Conservation (phyloP, 2,888 invertebrate species). For the Spialia ferax region DNA sequence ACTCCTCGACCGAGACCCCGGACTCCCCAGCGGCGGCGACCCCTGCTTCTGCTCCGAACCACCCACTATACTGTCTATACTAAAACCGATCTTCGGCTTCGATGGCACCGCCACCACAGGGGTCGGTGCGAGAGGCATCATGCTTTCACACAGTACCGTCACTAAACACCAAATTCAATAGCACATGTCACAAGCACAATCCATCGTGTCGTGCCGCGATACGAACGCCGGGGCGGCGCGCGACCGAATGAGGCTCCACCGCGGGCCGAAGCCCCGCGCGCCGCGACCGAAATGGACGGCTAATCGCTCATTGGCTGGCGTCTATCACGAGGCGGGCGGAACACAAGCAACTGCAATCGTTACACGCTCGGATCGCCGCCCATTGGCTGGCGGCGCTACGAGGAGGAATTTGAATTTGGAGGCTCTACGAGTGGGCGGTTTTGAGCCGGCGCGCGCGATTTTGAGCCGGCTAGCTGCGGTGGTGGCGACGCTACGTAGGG, state of each 20-base stretch:
- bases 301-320: constrained; percentile 64
- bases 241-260: constrained; percentile 78
- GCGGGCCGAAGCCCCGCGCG: constrained; percentile 59
- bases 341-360: constrained; percentile 63
- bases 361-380: constrained; percentile 59
- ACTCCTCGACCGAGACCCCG: constrained; percentile 77
- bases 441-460: constrained; percentile 70
- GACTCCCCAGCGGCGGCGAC: constrained; percentile 86
- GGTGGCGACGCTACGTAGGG: constrained; percentile 63
- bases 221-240: constrained; percentile 83
- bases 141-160: constrained; percentile 86
- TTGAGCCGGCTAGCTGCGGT: constrained; percentile 73
- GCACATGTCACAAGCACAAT: constrained; percentile 84
- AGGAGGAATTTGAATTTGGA: constrained; percentile 78
- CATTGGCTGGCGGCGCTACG: constrained; percentile 66
- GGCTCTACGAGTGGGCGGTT: constrained; percentile 79
- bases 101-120: constrained; percentile 96
- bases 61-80: constrained; percentile 97
- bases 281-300: constrained; percentile 68
- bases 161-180: constrained; percentile 74
- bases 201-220: constrained; percentile 81
- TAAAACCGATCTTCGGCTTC: constrained; percentile 97
- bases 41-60: constrained; percentile 84
- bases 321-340: constrained; percentile 60
- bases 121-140: constrained; percentile 98